Evolutionary conservation across 2,888 invertebrate species (phyloP).

Genomic region (Gymnosoma rotundatum): DNA sequence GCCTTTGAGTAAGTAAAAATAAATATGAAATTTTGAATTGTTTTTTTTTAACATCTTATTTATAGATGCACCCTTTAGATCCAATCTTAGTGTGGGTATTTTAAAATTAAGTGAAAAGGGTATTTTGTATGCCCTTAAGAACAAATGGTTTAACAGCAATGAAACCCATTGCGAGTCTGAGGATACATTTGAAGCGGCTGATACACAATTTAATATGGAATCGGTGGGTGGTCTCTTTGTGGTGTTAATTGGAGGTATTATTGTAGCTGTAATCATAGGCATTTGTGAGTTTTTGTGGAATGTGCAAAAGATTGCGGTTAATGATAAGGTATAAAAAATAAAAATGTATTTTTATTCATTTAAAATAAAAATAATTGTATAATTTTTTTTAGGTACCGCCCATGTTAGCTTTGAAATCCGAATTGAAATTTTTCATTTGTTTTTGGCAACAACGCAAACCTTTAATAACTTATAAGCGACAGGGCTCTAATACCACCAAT

Average conservation of each 20-base stretch:
- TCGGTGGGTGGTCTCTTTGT: constrained; percentile 93
- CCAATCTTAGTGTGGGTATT: constrained; percentile 92
- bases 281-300: constrained; percentile 93
- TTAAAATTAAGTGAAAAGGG: constrained; percentile 96
- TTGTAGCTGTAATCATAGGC: constrained; percentile 88
- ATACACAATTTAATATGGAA: constrained; percentile 74
- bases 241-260: constrained; percentile 89
- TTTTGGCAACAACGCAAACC: constrained; percentile 77
- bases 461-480: constrained; percentile 72
- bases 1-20: constrained; percentile 89
- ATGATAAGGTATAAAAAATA: constrained; percentile 85
- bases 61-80: constrained; percentile 89
- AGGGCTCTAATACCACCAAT: constrained; percentile 75
- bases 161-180: constrained; percentile 80
- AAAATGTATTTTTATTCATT: neutral
- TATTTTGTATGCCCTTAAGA: constrained; percentile 89
- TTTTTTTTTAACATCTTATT: neutral
- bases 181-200: neutral
- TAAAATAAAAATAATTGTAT: neutral
- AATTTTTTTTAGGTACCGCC: constrained; percentile 72
- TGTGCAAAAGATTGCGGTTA: constrained; percentile 88
- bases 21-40: neutral
- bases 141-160: constrained; percentile 93
- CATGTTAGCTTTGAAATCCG: constrained; percentile 74
- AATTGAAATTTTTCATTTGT: constrained; percentile 74